Base-by-base conservation (phyloP, 2,113 vertebrate species). In the Mustela lutreola region DNA sequence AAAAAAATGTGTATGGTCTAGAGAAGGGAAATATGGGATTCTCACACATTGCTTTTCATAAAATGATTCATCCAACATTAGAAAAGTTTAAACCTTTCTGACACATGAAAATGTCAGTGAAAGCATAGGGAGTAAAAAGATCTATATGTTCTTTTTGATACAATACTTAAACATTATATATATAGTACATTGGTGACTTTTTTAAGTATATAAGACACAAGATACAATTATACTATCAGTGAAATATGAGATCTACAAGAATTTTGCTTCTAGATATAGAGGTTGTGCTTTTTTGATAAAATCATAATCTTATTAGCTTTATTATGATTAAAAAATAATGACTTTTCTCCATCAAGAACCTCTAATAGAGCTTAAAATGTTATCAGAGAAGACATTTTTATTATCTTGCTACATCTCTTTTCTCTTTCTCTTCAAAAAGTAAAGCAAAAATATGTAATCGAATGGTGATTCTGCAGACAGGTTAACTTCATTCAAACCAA, bases 11-110 rank as follows among this genome's bases (percentile, higher is more conserved):
- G 21, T 70, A 12, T 96, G 67, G 6, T 50, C 95, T 96, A 48
- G 58, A 89, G 70, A 93, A 39, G 33, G 83, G 89, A 96, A 95
- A 89, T 67, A 71, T 0, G 24, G 58, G 12, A 94, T 63, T 92
- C 70, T 96, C 95, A n/a, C 65, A 87, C 31, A 88, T 87, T 86
- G 33, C 24, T 53, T 93, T 82, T 89, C 85, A 58, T 89, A 87
- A 92, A 92, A 76, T 63, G 24, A n/a, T 83, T 92, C 42, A 73
- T 94, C n/a, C 81, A 79, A 79, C 24, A 56, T 81, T n/a, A 90
- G 89, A 63, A 93, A 80, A 63, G 31, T n/a, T 78, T 62, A 92
- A 93, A 58, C 28, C 16, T 78, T 90, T 93, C 65, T 85, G 7
- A 81, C 56, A 79, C 31, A 11, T 83, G 62, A 94, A 92, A 89